Conservation (phyloP, 2,113 vertebrate species). For the Percina caprodes region DNA sequence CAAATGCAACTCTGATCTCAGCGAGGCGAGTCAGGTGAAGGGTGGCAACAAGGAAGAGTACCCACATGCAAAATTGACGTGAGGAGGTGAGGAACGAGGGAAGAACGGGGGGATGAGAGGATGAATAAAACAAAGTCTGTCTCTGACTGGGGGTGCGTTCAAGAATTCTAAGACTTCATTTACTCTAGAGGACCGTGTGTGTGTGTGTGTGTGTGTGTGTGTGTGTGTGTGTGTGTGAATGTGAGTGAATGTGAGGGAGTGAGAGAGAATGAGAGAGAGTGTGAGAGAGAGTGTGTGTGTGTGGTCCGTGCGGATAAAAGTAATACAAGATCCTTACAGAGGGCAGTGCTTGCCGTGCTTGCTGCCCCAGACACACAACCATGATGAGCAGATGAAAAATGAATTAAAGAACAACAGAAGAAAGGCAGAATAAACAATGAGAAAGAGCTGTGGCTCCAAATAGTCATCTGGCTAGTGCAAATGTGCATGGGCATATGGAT, state of each 20-base stretch:
- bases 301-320: conserved; percentile 53
- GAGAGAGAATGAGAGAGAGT: neutral
- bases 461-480: conserved; percentile 55
- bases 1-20: conserved; percentile 68
- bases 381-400: conserved; percentile 80
- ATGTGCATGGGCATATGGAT: conserved; percentile 29
- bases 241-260: conserved; percentile 32
- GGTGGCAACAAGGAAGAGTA: conserved; percentile 60
- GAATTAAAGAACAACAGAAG: conserved; percentile 78
- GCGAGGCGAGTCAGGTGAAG: conserved; percentile 61
- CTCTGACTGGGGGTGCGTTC: conserved; percentile 81
- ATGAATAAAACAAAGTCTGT: conserved; percentile 84
- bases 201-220: conserved; percentile 33
- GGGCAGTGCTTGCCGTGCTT: conserved; percentile 62
- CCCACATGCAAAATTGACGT: conserved; percentile 81
- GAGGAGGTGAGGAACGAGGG: conserved; percentile 70
- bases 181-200: conserved; percentile 77
- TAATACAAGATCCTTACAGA: conserved; percentile 73
- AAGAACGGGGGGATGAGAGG: conserved; percentile 60
- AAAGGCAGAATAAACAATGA: conserved; percentile 79
- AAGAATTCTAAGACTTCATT: conserved; percentile 84
- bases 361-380: conserved; percentile 67
- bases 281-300: conserved; percentile 34
- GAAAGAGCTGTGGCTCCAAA: conserved; percentile 67
- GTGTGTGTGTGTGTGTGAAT: conserved; percentile 35